Evolutionary conservation across 64 coral and sea anemone species (phyloP), one percentile per base, ranked within the genome.

Genomic region (Orbicella faveolata): DNA sequence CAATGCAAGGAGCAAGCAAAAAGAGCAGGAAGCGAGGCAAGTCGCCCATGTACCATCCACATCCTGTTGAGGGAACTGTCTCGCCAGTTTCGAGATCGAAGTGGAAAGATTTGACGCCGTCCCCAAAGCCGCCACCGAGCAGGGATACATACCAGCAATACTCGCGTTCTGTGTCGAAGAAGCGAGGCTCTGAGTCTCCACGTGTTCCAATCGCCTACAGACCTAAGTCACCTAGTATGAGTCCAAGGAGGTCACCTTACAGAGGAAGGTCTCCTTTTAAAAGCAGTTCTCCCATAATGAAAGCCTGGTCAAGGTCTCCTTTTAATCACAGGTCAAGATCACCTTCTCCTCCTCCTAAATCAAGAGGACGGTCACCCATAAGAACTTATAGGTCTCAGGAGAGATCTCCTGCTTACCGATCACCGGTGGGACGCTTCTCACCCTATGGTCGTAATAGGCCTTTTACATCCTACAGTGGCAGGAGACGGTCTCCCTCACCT

Each of bases 311-410:
- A 23, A 88, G 64, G 14, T 95, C 97, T 80, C 97, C 97, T n/a
- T 95, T 81, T 90, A 90, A 74, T n/a, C 94, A 91, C 34, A 95
- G 78, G 67, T 95, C 97, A 89, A 95, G 97, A 96, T 99, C 97
- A 81, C 97, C 97, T 12, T 91, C 94, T 75, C 89, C 94, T 83
- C 21, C 78, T 76, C 30, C 34, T 52, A 15, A 74, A 68, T 63
- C 89, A 55, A 90, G 80, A 30, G 76, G 90, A 54, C 83, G 88
- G 80, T 90, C 88, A 74, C 88, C 78, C 30, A 62, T 90, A 61
- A 75, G 79, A 81, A 91, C 94, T 20, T 93, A 92, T 79, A 94
- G 89, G 63, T 98, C 96, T 87, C 89, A 83, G 34, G 79, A 98
- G 36, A 91, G 92, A 79, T 92, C 92, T 75, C 96, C 96, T 61